Evolutionary conservation across 2,888 invertebrate species (phyloP).

Genomic region (Junonia oenone): DNA sequence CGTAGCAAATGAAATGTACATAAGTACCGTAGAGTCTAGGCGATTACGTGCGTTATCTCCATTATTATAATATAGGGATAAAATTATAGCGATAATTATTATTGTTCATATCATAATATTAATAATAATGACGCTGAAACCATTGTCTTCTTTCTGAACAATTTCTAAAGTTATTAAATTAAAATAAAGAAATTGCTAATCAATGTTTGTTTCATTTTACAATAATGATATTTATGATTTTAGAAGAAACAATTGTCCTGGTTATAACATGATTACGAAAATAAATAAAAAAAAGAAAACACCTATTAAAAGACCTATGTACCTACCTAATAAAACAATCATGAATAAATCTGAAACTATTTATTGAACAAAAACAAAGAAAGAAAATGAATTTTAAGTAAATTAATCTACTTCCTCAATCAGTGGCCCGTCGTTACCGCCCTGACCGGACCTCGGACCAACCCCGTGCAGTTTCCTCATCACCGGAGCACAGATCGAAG

Average conservation of each 20-base stretch:
- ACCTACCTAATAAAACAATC: neutral
- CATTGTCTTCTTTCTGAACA: slow-evolving; percentile 86
- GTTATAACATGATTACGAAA: neutral
- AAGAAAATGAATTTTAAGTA: neutral
- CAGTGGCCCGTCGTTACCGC: slow-evolving; percentile 59
- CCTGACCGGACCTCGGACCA: slow-evolving; percentile 28
- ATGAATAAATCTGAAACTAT: neutral
- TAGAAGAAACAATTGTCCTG: neutral
- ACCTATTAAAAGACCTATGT: neutral
- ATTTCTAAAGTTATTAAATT: slow-evolving; percentile 87
- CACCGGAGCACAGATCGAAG: slow-evolving; percentile 59
- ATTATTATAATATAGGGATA: slow-evolving; percentile 69
- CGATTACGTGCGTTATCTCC: slow-evolving; percentile 66
- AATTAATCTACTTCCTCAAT: slow-evolving; percentile 79
- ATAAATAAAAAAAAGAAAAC: neutral
- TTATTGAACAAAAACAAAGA: neutral
- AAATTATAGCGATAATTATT: slow-evolving; percentile 77
- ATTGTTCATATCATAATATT: slow-evolving; percentile 85
- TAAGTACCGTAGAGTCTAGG: slow-evolving; percentile 63
- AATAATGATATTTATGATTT: neutral
- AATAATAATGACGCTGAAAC: slow-evolving; percentile 80
- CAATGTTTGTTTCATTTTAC: slow-evolving; percentile 48
- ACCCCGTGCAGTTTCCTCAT: slow-evolving; percentile 79
- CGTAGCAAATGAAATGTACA: slow-evolving; percentile 57
- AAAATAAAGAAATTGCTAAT: slow-evolving; percentile 80